phyloP scores from a whole-genome alignment of 2,113 vertebrate species.

The Corynorhinus townsendii region DNA sequence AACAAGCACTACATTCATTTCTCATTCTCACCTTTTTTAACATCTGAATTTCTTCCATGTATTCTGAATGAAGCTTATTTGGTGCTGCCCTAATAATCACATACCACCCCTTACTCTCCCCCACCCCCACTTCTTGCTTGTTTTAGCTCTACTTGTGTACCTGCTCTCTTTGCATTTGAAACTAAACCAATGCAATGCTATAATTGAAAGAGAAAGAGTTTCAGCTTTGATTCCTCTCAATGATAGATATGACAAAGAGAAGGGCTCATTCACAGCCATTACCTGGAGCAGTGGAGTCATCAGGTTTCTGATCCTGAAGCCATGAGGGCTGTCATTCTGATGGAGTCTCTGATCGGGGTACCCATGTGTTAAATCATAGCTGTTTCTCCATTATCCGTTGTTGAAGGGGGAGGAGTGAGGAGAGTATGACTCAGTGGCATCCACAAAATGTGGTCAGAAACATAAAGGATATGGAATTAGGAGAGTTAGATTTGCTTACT shows the following conservation, averaged over 20 bases:
- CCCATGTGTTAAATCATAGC: conserved; percentile 46
- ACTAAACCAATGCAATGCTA: conserved; percentile 32
- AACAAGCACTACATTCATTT: background rate
- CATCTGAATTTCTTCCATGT: background rate
- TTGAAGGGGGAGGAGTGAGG: background rate
- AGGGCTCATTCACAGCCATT: conserved; percentile 40
- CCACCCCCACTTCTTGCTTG: background rate
- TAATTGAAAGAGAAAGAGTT: conserved; percentile 61
- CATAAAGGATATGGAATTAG: background rate
- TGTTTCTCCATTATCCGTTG: background rate
- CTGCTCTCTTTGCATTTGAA: background rate
- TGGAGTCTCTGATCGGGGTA: background rate
- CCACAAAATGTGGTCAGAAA: background rate
- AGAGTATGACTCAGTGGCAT: background rate
- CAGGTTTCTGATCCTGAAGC: conserved; percentile 48
- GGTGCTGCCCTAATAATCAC: conserved; percentile 37
- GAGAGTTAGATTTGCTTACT: background rate
- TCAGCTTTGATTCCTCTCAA: conserved; percentile 66
- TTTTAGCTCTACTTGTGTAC: background rate
- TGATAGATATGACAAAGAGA: conserved; percentile 61
- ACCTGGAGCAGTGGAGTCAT: conserved; percentile 27
- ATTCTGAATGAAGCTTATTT: conserved; percentile 25
- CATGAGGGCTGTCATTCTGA: background rate
- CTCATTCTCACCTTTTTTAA: background rate
- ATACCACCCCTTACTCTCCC: background rate